phyloP scores from a whole-genome alignment of 2,113 vertebrate genomes.

The Falco punctatus region DNA sequence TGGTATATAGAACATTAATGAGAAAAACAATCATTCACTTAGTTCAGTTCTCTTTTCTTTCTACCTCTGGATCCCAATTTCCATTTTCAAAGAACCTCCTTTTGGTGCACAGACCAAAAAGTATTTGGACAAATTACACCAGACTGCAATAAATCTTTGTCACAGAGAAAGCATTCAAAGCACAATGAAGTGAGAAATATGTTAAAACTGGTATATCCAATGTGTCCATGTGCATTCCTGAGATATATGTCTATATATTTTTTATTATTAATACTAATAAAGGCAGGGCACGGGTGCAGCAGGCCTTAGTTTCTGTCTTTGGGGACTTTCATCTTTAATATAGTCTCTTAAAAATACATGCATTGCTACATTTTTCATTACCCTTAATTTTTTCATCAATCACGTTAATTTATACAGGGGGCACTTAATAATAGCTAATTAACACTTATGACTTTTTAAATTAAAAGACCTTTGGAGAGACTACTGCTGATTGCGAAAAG shows the following conservation, averaged over 20 bases:
- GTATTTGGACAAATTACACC: background rate
- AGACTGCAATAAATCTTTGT: background rate
- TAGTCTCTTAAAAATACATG: conserved; percentile 81
- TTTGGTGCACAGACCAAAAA: background rate
- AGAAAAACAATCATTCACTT: background rate
- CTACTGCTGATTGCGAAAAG: conserved; percentile 75
- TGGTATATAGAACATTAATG: background rate
- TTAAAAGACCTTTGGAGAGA: conserved; percentile 84
- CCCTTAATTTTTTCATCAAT: conserved; percentile 85
- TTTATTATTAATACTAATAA: conserved; percentile 67
- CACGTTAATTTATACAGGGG: conserved; percentile 83
- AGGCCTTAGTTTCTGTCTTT: conserved; percentile 71
- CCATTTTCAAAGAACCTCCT: background rate
- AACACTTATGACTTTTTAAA: conserved; percentile 86
- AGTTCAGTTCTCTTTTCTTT: background rate
- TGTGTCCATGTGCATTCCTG: background rate
- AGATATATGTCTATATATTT: background rate
- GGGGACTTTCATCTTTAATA: conserved; percentile 79
- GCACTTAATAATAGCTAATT: conserved; percentile 85
- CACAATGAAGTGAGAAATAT: background rate
- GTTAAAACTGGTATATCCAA: background rate
- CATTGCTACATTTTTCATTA: conserved; percentile 83
- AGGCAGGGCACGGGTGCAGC: conserved; percentile 65
- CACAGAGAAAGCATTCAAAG: conserved; percentile 10
- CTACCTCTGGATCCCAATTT: background rate